Conservation (phyloP, 2,888 invertebrate species). For the Hyposoter dolosus region DNA sequence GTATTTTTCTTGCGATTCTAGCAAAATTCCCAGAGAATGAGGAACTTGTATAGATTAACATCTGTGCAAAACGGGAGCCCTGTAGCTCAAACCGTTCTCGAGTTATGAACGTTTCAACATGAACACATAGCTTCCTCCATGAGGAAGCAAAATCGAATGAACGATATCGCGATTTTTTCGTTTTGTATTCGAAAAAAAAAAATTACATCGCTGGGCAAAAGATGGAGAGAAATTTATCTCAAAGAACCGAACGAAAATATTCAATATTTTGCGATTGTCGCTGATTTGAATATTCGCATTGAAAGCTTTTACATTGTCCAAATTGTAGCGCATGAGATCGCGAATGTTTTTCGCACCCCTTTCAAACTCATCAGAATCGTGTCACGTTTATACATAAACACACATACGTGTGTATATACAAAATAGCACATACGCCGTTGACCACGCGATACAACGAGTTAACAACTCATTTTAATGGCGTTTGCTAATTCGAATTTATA, state of each 20-base stretch:
- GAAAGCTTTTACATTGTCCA: neutral
- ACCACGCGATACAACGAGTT: conserved; percentile 66
- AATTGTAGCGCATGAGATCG: neutral
- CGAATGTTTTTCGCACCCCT: conserved; percentile 22
- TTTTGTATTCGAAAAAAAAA: neutral
- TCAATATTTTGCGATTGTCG: neutral
- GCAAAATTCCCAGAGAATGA: too few species aligned
- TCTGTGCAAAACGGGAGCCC: too few species aligned
- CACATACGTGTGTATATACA: conserved; percentile 5
- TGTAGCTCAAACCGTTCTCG: too few species aligned
- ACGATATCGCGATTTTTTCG: neutral
- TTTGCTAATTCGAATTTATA: conserved; percentile 75
- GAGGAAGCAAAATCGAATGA: neutral
- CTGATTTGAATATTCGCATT: neutral
- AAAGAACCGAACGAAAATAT: neutral
- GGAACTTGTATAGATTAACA: too few species aligned
- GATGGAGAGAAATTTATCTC: neutral
- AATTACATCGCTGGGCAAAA: neutral
- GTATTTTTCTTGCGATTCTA: too few species aligned
- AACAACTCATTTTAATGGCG: conserved; percentile 75
- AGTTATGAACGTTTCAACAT: too few species aligned
- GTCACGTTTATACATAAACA: conserved; percentile 16
- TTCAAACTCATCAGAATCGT: conserved; percentile 4
- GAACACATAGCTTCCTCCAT: too few species aligned
- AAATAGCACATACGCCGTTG: conserved; percentile 47